Base-by-base conservation (phyloP, 1,140 invertebrate genomes). In the Dendroctonus ponderosae region DNA sequence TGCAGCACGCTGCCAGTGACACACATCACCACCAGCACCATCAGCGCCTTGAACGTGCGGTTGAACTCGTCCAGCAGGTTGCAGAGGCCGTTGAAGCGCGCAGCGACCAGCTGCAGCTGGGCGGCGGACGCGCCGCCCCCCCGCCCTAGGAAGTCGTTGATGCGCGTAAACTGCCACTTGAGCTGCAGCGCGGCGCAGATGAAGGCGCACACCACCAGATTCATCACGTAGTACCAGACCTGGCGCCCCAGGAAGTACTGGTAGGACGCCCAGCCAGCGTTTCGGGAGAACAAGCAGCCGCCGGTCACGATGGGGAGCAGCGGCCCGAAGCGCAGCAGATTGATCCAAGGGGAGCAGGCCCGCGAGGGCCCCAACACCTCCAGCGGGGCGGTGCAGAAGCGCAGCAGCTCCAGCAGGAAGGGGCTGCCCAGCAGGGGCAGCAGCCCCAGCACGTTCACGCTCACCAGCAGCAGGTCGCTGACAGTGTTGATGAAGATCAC, bases 61-160 rank as follows among this genome's bases (percentile, higher is more conserved):
- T 52, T 52, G 15, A 52, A 52, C 38, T 52, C 38, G 37, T 52
- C 50, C 50, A 52, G 37, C 9, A 14, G 5, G n/a, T 52, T 52
- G 15, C 50, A 52, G 5, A 52, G 7, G 15, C 38, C 38, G 15
- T 52, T 52, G 50, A 15, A 26, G 37, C 38, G 15, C n/a, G 5
- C 9, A 9, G 50, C 38, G 9, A 52, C 38, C 9, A 26, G 5
- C 5, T 52, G 50, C 14, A 52, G 9, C 0, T 52, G 4, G 5
- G n/a, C 8, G 8, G 37, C 6, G 15, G 5, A 52, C n/a, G 5
- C 9, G n/a, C 6, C 38, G 37, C n/a, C 38, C 50, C 8, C 5
- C 38, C 15, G 14, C 9, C 38, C 50, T 26, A 52, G 9, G 5
- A 15, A 9, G 15, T 52, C n/a, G n/a, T 52, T 52, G n/a, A 52